phyloP scores from a whole-genome alignment of 2,113 vertebrate species.

The Alligator sinensis region DNA sequence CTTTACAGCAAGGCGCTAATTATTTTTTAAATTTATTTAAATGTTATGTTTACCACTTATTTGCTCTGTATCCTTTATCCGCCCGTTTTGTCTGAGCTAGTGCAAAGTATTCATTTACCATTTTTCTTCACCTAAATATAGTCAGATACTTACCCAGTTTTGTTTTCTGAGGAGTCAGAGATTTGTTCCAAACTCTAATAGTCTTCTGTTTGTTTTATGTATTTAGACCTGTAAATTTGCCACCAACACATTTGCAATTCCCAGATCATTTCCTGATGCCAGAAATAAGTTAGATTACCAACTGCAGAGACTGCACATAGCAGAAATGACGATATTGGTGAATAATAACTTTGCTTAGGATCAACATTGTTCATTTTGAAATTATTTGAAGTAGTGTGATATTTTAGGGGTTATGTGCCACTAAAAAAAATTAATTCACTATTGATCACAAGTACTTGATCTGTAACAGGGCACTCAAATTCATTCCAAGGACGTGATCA shows the following conservation, averaged over 20 bases:
- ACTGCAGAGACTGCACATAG: not conserved
- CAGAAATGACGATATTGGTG: not conserved
- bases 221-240: not conserved
- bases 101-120: not conserved
- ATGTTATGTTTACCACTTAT: not conserved
- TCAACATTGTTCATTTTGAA: conserved; percentile 37
- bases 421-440: conserved; percentile 15
- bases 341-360: conserved; percentile 21
- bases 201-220: not conserved
- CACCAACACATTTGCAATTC: not conserved
- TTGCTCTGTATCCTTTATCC: not conserved
- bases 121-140: conserved; percentile 2
- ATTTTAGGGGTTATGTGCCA: conserved; percentile 28
- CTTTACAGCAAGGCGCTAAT: not conserved
- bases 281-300: conserved; percentile 8
- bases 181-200: conserved; percentile 5
- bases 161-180: not conserved
- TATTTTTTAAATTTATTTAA: conserved; percentile 34
- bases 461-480: not conserved
- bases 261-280: not conserved
- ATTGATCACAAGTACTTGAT: conserved; percentile 35
- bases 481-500: not conserved
- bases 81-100: not conserved
- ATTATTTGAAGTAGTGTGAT: conserved; percentile 32
- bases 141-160: not conserved